Conservation (phyloP, 2,888 invertebrate genomes). For the Bugula neritina region DNA sequence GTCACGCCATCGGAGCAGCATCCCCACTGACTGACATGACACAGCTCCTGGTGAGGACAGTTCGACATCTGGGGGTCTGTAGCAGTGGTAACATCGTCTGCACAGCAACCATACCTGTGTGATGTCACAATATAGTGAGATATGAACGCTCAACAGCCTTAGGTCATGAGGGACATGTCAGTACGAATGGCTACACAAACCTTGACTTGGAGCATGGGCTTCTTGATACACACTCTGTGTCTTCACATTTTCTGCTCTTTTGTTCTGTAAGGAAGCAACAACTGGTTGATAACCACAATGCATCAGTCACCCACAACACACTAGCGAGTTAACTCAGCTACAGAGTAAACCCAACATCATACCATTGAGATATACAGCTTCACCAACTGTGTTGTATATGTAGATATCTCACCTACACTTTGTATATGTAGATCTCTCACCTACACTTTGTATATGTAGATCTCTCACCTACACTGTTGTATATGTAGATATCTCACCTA, state of each 20-base stretch:
- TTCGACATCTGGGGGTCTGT: not conserved
- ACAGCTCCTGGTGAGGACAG: not conserved
- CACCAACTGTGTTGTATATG: not conserved
- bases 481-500: slow-evolving; percentile 4
- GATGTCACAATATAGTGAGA: not conserved
- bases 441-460: too few relatives aligned
- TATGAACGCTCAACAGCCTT: not conserved
- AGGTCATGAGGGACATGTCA: not conserved
- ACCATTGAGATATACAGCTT: too few relatives aligned
- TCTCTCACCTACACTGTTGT: too few relatives aligned
- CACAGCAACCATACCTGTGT: slow-evolving; percentile 18
- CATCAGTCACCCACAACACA: too few relatives aligned
- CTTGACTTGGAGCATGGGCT: not conserved
- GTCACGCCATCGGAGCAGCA: slow-evolving; percentile 50
- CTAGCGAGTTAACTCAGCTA: too few relatives aligned
- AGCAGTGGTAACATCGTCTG: not conserved
- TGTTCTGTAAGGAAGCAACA: not conserved
- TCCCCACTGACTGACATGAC: slow-evolving; percentile 36
- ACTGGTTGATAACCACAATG: not conserved
- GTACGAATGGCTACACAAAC: not conserved
- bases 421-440: too few relatives aligned
- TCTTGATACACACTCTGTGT: not conserved
- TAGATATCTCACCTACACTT: too few relatives aligned
- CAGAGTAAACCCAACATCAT: too few relatives aligned
- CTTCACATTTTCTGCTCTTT: not conserved